Base-by-base conservation (phyloP, 2,113 vertebrate genomes). In the Gallinago jamesoni region DNA sequence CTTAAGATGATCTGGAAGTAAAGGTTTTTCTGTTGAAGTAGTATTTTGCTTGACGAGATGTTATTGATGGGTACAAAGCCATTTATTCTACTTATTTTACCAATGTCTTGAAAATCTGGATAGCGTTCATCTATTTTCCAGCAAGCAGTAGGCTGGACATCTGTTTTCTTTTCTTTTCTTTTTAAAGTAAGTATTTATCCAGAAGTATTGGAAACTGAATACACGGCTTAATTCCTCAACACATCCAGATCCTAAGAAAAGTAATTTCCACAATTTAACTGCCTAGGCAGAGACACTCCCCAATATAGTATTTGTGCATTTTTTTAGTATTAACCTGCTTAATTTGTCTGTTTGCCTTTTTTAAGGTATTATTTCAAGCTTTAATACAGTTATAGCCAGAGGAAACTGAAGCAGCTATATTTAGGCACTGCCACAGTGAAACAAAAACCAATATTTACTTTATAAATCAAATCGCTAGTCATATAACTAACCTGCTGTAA, bases 101-200 rank as follows among this genome's bases (percentile, higher is more conserved):
- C 76, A 48, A 88, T 41, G 52, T 97, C 90, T 97, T 96, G 87
- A 94, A 97, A 96, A 93, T 90, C 93, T 97, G 92, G 60, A 23
- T 93, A 85, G 45, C 37, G 31, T 90, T 97, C 91, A 70, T 95
- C 76, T 92, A n/a, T 97, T 97, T 98, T 97, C 93, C 96, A 97
- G 83, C 83, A 96, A 92, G 94, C 72, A 92, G 53, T 95, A 94
- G 70, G 76, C 93, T 94, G 94, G 79, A 97, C 94, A 94, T 95
- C 77, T 97, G 96, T 89, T 95, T 97, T 95, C 72, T 77, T 20
- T 93, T 95, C 88, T 92, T 90, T 93, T 86, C 89, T 82, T 97
- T 93, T 93, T 84, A 35, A 52, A 93, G 15, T 97, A 95, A 96
- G 75, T 96, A 4, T 96, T 84, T 97, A 95, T 94, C 87, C 93